Evolutionary conservation across 2,797 vertebrate genomes (phyloP).

Genomic region (Diplodus puntazzo): DNA sequence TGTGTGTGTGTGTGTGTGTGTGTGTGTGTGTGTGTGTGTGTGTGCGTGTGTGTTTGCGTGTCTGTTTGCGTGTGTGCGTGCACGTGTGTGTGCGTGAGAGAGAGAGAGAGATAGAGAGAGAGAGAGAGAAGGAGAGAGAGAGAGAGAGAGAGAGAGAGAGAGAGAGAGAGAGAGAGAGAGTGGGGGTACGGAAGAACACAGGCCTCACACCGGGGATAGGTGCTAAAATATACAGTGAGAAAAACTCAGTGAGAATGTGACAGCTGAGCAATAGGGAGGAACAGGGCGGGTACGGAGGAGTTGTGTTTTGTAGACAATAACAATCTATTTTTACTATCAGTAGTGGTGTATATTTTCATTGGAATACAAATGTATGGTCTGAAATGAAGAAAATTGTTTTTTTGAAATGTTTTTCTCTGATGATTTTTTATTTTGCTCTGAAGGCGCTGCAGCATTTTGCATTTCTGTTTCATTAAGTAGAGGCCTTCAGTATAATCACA

Average conservation of each 20-base stretch:
- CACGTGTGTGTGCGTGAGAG: constrained; percentile 16
- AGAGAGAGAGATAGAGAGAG: no score
- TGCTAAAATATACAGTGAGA: constrained; percentile 88
- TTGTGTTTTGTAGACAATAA: constrained; percentile 67
- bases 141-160: constrained; percentile 17
- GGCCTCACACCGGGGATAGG: constrained; percentile 74
- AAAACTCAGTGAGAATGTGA: constrained; percentile 81
- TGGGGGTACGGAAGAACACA: constrained; percentile 69
- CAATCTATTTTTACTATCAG: constrained; percentile 70
- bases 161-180: constrained; percentile 24
- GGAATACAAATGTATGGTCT: constrained; percentile 26
- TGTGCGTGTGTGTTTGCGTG: constrained; percentile 39
- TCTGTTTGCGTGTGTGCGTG: no score
- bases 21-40: constrained; percentile 41
- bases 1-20: constrained; percentile 25
- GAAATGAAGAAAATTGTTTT: constrained; percentile 25
- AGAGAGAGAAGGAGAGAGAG: no score
- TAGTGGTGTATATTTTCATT: constrained; percentile 40
- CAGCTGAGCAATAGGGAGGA: constrained; percentile 73
- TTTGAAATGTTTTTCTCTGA: constrained; percentile 11
- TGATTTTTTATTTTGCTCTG: not conserved
- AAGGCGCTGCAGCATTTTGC: not conserved
- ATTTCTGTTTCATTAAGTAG: not conserved
- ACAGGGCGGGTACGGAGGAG: constrained; percentile 47
- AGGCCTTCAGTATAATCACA: not conserved